These are phyloP conservation scores for Ormyrus labotus DNA, from an alignment of 2,888 invertebrate genomes.

Conservation along the genomic window DNA sequence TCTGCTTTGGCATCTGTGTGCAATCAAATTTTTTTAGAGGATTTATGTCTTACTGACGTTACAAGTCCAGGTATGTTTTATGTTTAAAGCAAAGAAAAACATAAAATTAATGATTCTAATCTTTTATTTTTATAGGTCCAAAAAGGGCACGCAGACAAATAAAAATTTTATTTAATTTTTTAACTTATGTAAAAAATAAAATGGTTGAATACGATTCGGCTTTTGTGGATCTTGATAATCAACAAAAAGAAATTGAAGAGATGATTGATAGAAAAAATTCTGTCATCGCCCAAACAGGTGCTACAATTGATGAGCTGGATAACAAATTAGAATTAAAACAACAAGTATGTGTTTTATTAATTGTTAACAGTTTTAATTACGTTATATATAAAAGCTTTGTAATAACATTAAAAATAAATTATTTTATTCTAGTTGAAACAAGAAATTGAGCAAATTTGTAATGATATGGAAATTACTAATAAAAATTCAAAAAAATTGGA, in stretches of 20 bases:
- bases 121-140: constrained; percentile 56
- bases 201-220: constrained; percentile 55
- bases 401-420: constrained; percentile 6
- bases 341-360: constrained; percentile 53
- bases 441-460: constrained; percentile 55
- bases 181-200: constrained; percentile 59
- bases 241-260: constrained; percentile 54
- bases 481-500: constrained; percentile 45
- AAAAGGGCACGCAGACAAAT: constrained; percentile 61
- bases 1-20: constrained; percentile 57
- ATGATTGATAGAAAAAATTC: constrained; percentile 54
- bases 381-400: neutral
- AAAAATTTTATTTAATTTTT: constrained; percentile 61
- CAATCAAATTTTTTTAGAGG: constrained; percentile 59
- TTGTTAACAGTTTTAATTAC: neutral
- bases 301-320: constrained; percentile 54
- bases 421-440: constrained; percentile 51
- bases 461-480: constrained; percentile 47
- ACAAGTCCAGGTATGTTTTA: constrained; percentile 57
- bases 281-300: constrained; percentile 54
- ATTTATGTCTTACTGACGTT: constrained; percentile 60
- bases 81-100: neutral
- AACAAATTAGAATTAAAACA: constrained; percentile 57
- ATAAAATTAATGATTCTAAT: neutral
- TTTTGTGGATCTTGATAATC: constrained; percentile 54